Evolutionary conservation across 2,888 invertebrate genomes (phyloP).

Genomic region (Limnephilus auricula): DNA sequence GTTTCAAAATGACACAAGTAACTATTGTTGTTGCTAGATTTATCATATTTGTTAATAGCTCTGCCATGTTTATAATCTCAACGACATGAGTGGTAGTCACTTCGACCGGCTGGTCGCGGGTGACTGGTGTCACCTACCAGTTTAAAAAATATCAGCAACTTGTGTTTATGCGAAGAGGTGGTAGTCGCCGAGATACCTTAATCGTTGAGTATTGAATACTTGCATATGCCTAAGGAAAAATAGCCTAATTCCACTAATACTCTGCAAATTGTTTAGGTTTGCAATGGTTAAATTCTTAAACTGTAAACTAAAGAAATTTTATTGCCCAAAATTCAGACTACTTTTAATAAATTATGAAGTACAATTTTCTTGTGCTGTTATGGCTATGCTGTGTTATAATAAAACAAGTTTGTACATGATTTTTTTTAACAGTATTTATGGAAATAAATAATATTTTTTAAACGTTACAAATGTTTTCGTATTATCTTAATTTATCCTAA

Average conservation of each 20-base stretch:
- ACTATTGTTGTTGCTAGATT: too few relatives aligned
- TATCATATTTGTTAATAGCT: too few relatives aligned
- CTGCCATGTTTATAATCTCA: too few relatives aligned
- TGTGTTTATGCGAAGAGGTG: too few relatives aligned
- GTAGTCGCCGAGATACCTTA: too few relatives aligned
- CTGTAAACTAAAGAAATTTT: not conserved
- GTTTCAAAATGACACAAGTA: too few relatives aligned
- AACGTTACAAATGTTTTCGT: not conserved
- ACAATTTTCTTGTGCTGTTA: not conserved
- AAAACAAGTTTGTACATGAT: not conserved
- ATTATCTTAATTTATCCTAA: not conserved
- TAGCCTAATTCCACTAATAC: not conserved
- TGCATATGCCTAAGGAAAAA: too few relatives aligned
- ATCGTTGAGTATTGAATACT: too few relatives aligned
- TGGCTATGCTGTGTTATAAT: not conserved
- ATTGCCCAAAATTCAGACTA: not conserved
- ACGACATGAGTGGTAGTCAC: too few relatives aligned
- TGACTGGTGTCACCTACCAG: too few relatives aligned
- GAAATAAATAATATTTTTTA: not conserved
- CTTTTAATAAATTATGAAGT: not conserved
- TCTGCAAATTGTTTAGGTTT: not conserved
- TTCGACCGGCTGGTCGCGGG: too few relatives aligned
- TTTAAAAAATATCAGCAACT: too few relatives aligned
- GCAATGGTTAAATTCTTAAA: not conserved
- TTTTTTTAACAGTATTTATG: not conserved